Base-by-base conservation (phyloP, 2,113 vertebrate species). In the Pomatorhinus ruficollis region DNA sequence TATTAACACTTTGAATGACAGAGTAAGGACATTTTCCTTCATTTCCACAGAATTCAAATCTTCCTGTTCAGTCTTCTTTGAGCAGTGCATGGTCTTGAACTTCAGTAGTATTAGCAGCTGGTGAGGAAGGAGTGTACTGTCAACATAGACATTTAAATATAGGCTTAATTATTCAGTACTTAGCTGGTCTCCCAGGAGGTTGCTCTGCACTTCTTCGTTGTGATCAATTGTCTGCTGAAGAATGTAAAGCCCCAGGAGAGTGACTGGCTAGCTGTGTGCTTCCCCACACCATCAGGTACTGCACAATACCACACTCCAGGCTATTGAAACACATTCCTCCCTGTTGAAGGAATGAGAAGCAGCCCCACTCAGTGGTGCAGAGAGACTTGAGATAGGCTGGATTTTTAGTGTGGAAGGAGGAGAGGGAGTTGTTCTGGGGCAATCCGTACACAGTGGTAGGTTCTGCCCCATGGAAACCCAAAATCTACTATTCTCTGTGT, bases 341-440 rank as follows among this genome's bases (percentile, higher is more conserved):
- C 30, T 44, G 8, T 1, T 6, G 27, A 70, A 15, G 24, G 42
- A 78, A 54, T 8, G 28, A 82, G 65, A 44, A 90, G 28, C 44
- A 91, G 42, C 11, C 12, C 15, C 50, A 42, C 24, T 56, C 20
- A 35, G 20, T 6, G 17, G 49, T 50, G 18, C 50, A 77, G 21
- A 59, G 65, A 56, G 8, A 13, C 6, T 35, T 68, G n/a, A 23
- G 25, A 22, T 25, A n/a, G 39, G 6, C 16, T 71, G 44, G 7
- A 5, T 7, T 68, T 87, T 45, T 37, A 42, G 19, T 5, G 13
- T 0, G 1, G 63, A 77, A 17, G n/a, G 80, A 8, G 0, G 3
- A 59, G 42, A 50, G 2, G 15, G 24, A 77, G 57, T n/a, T 68
- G 33, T 8, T 54, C 25, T 22, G 25, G 19, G 20, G 11, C 15